Conservation (phyloP, 2,797 vertebrate genomes). For the Sebastes minor region DNA sequence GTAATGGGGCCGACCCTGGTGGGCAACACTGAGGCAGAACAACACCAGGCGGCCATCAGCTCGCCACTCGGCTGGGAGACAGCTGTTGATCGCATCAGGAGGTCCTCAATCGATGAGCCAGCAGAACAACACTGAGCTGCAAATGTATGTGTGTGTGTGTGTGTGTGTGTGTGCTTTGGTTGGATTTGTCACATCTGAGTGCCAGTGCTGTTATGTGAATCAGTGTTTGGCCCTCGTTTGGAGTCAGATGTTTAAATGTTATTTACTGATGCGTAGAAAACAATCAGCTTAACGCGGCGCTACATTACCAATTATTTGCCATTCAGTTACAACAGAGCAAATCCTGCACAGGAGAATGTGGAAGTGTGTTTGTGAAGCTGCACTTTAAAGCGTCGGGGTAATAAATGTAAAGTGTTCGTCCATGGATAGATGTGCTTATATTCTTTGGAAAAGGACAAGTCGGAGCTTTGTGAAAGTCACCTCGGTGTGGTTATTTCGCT, state of each 20-base stretch:
- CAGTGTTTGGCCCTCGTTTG: slow-evolving; percentile 25
- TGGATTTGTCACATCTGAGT: slow-evolving; percentile 58
- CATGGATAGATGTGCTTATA: not conserved
- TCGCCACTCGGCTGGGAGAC: slow-evolving; percentile 37
- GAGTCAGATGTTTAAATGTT: slow-evolving; percentile 61
- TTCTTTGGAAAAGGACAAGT: slow-evolving; percentile 1
- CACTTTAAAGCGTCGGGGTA: not conserved
- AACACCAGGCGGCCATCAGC: slow-evolving; percentile 34
- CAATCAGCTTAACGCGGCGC: slow-evolving; percentile 60
- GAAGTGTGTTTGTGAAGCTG: not conserved
- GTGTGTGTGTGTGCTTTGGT: not conserved
- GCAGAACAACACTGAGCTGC: slow-evolving; percentile 26
- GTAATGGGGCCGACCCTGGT: slow-evolving; percentile 38
- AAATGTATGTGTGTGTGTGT: not conserved
- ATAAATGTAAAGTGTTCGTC: not conserved
- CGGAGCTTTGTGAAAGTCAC: slow-evolving; percentile 53
- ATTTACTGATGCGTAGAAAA: slow-evolving; percentile 58
- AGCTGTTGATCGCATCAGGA: slow-evolving; percentile 55
- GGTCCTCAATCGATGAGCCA: slow-evolving; percentile 41
- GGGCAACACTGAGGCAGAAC: slow-evolving; percentile 20
- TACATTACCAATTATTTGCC: slow-evolving; percentile 56
- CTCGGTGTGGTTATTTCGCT: slow-evolving; percentile 24
- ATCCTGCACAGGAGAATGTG: slow-evolving; percentile 14
- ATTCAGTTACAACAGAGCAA: slow-evolving; percentile 31
- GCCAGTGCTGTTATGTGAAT: slow-evolving; percentile 30